phyloP scores from a whole-genome alignment of 2,113 vertebrate genomes.

The Sinosuthora webbiana region DNA sequence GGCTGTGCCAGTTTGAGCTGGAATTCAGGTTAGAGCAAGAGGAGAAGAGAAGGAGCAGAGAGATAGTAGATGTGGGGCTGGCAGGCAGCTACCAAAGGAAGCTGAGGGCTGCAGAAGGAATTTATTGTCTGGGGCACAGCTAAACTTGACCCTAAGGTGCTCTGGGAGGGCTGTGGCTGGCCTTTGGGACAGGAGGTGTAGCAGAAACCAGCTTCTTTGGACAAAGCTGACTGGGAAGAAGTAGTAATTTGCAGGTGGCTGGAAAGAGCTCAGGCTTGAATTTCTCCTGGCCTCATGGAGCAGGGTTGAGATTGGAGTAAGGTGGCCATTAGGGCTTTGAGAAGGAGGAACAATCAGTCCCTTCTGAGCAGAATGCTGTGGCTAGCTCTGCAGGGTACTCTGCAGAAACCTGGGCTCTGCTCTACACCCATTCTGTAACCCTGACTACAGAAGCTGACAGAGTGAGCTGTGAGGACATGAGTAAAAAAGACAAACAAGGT shows the following conservation, averaged over 20 bases:
- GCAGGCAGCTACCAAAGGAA: background rate
- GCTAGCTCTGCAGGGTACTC: background rate
- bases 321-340: background rate
- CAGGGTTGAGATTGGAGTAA: rapidly evolving
- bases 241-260: background rate
- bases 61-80: background rate
- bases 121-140: background rate
- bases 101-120: background rate
- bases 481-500: background rate
- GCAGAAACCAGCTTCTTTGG: background rate
- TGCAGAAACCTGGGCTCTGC: background rate
- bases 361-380: background rate
- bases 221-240: background rate
- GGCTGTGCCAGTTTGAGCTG: background rate
- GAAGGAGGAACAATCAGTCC: background rate
- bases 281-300: background rate
- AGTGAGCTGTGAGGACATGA: rapidly evolving
- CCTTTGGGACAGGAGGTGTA: background rate
- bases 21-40: background rate
- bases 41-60: background rate
- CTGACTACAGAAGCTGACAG: background rate
- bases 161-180: background rate
- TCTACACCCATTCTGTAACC: background rate
- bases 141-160: background rate
- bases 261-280: background rate